phyloP scores from a whole-genome alignment of 2,113 vertebrate genomes.

The Megaptera novaeangliae region DNA sequence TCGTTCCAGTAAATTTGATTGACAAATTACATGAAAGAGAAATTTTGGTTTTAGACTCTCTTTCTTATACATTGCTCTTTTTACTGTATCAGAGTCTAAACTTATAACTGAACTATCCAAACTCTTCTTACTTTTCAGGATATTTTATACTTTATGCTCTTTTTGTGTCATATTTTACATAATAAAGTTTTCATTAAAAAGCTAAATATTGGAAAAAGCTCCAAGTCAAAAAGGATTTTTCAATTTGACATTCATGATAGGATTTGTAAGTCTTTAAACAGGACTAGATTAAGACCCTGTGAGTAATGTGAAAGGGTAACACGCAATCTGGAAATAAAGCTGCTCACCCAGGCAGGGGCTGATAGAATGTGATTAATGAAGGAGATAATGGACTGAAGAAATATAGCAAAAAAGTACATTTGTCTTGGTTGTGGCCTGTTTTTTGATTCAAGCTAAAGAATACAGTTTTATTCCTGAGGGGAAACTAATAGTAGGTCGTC shows the following conservation, averaged over 20 bases:
- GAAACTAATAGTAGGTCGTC: background rate
- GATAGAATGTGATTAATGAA: slow-evolving; percentile 32
- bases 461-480: background rate
- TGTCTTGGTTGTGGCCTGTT: background rate
- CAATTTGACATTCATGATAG: background rate
- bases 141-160: background rate
- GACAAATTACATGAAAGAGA: background rate
- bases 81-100: background rate
- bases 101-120: background rate
- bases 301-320: slow-evolving; percentile 27
- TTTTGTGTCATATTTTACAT: background rate
- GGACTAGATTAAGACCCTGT: background rate
- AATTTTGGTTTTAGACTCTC: background rate
- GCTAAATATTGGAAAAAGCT: background rate
- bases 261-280: background rate
- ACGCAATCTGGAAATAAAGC: background rate
- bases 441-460: background rate
- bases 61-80: background rate
- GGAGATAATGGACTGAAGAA: slow-evolving; percentile 26
- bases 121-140: background rate
- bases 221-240: background rate
- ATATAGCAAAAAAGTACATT: background rate
- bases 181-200: background rate
- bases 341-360: background rate
- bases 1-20: background rate